These are phyloP conservation scores for Punctoribates punctum DNA, from an alignment of 2,888 invertebrate genomes.

Conservation along the genomic window DNA sequence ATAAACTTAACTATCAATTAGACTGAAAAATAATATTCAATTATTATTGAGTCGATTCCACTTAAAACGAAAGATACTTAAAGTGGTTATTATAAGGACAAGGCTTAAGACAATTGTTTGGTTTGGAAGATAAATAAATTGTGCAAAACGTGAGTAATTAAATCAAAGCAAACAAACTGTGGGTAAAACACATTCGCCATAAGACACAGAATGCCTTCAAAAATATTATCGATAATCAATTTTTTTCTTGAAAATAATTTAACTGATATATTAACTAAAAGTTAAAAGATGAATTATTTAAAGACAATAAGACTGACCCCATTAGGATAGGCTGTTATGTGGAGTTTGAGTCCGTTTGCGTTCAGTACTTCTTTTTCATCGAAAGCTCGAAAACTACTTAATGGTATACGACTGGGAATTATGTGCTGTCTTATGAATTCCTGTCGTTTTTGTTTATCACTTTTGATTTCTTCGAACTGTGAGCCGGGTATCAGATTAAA, in stretches of 20 bases:
- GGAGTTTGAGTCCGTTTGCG: neutral
- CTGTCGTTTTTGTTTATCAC: slow-evolving; percentile 40
- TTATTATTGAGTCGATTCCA: neutral
- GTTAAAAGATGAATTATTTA: neutral
- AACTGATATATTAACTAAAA: neutral
- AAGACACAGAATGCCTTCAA: slow-evolving; percentile 29
- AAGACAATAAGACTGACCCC: slow-evolving; percentile 15
- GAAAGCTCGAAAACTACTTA: slow-evolving; percentile 11
- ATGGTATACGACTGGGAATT: slow-evolving; percentile 37
- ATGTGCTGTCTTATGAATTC: slow-evolving; percentile 46
- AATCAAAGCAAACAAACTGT: slow-evolving; percentile 10
- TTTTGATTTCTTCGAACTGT: slow-evolving; percentile 44
- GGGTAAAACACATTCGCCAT: neutral
- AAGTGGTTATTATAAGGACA: slow-evolving; percentile 24
- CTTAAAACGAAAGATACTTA: neutral
- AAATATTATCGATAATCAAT: slow-evolving; percentile 4
- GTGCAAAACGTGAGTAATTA: slow-evolving; percentile 31
- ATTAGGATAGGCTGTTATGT: slow-evolving; percentile 34
- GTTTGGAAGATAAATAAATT: neutral
- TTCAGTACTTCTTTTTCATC: slow-evolving; percentile 1
- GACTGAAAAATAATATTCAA: neutral
- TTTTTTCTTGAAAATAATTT: neutral
- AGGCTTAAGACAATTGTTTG: slow-evolving; percentile 8
- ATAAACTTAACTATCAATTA: neutral
- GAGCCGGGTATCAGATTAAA: slow-evolving; percentile 45